Evolutionary conservation across 2,797 vertebrate genomes (phyloP), one percentile per base, ranked within the genome.

Genomic region (Falco biarmicus): DNA sequence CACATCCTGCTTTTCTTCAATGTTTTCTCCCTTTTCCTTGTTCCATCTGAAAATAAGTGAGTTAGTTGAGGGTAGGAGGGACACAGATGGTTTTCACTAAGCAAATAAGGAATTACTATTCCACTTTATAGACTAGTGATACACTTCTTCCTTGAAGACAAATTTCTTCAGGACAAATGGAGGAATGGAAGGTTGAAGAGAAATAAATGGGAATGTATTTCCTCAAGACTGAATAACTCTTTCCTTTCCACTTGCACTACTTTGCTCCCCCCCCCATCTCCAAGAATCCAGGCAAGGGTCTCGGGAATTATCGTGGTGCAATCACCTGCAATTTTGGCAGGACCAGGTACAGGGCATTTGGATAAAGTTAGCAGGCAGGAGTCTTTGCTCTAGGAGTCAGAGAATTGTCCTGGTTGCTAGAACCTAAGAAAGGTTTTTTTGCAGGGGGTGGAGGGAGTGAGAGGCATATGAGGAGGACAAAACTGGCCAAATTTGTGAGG

Each of bases 371-470:
- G 12, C 32, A 84, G 21, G 26, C 37, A 45, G 25, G 54, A 73
- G 5, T 45, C 80, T 65, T 28, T 77, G 11, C 21, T 68, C 3
- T 59, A 20, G 7, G 48, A 84, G 18, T 81, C 29, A 10, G 37
- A 81, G 12, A 81, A 29, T 43, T 65, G 24, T 12, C 5, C 11
- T 57, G 68, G 26, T 57, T 81, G 13, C 37, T 37, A 37, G 37
- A 37, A 37, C 37, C 37, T 37, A 37, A 37, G 37, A 37, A 37
- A 37, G 37, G 37, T 37, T 19, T 73, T 43, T 39, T 43, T 48
- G 13, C 3, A 2, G 17, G 15, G 13, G 6, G 3, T 63, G 11
- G 3, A 26, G 4, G 4, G 3, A 1, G 3, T 54, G 19, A 63
- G 41, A 45, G 7, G 15, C 6, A 8, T 37, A 32, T 15, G 16